phyloP scores from a whole-genome alignment of 2,888 invertebrate genomes.

The Sphaerophoria taeniata region DNA sequence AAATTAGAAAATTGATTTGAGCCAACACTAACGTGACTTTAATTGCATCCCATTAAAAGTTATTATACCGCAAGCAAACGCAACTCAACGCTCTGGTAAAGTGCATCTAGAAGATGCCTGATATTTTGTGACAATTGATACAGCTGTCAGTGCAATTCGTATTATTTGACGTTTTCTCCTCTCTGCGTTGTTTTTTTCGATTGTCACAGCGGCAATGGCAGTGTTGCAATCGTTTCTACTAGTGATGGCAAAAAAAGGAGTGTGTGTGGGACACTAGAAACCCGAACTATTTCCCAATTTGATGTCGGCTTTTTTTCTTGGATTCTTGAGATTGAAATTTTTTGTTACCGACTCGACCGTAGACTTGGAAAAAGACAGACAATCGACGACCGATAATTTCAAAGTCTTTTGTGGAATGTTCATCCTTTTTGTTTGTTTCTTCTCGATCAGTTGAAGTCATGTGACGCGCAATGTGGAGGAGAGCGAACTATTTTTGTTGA shows the following conservation, averaged over 20 bases:
- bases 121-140: conserved; percentile 30
- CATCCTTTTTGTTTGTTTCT: background rate
- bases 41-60: conserved; percentile 57
- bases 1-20: conserved; percentile 40
- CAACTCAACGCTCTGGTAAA: background rate
- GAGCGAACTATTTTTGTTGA: conserved; percentile 43
- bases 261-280: conserved; percentile 32
- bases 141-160: conserved; percentile 26
- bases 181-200: background rate
- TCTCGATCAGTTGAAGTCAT: background rate
- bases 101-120: conserved; percentile 29
- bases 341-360: too few species aligned
- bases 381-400: too few species aligned
- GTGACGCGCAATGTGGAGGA: conserved; percentile 36
- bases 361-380: too few species aligned
- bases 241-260: background rate
- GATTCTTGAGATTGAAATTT: background rate
- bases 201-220: conserved; percentile 31
- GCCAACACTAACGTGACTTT: conserved; percentile 44
- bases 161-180: conserved; percentile 38
- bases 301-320: conserved; percentile 30
- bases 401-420: too few species aligned
- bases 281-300: conserved; percentile 47
- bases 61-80: conserved; percentile 26
- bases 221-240: background rate